Base-by-base conservation (phyloP, 2,888 invertebrate species). In the Drosophila fulvimacula region DNA sequence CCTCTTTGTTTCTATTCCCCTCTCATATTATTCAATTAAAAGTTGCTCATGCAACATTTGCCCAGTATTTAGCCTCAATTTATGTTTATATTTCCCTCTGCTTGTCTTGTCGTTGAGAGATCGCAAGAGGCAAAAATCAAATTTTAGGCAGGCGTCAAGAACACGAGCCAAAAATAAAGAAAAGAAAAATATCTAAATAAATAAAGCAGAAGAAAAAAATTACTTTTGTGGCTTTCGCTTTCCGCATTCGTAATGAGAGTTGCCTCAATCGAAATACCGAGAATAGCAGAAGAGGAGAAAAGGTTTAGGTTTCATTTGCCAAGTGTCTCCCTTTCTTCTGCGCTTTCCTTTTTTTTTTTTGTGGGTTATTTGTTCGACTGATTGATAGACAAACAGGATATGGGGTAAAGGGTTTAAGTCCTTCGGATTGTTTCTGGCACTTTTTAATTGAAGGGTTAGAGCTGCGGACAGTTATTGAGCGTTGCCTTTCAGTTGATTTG, bases 341-440 rank as follows among this genome's bases (percentile, higher is more conserved):
- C 21, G 11, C 13, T 27, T 46, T 46, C 72, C 27, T 30, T 30
- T 60, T 3, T 6, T 10, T 48, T 32, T 49, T 52, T 38, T 52
- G 73, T 57, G 24, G 66, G 73, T 59, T 79, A 67, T 81, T 79
- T 79, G 65, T 65, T 57, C 69, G 67, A 60, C 88, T 82, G 83
- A 83, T 88, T 83, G 86, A 88, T 82, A 82, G 82, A 73, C 88
- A 83, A 88, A 83, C 68, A 87, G 62, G 60, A 44, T 57, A 49
- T 34, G 39, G 48, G 21, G 52, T 42, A 46, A 24, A 24, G 24
- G 53, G 62, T 21, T 62, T 34, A 49, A 15, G 70, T 48, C 32
- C 27, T 57, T 21, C 9, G 36, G 32, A 62, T 32, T 66, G 69
- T 61, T 64, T 56, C 58, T 84, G 66, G 77, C 80, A 75, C 69